These are phyloP conservation scores for human (Homo sapiens) DNA, from an alignment of 2,113 vertebrate genomes.

Conservation along the genomic window DNA sequence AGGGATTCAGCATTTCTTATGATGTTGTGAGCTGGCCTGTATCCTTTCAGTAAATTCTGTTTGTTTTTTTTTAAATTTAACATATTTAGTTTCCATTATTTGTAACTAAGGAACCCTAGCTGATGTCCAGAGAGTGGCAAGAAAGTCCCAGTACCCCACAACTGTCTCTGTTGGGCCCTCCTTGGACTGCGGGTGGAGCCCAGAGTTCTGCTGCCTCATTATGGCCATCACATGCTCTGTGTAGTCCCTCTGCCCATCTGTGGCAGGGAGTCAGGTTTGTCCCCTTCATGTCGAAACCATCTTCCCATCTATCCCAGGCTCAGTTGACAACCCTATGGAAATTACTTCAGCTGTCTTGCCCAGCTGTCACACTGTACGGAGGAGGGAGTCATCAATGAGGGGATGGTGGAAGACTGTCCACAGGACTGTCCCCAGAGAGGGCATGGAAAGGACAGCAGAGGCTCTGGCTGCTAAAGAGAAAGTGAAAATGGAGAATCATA, in stretches of 20 bases:
- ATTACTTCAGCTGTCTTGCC: slow-evolving; percentile 35
- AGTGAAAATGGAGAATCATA: slow-evolving; percentile 4
- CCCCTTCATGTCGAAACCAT: neutral
- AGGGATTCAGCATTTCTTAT: neutral
- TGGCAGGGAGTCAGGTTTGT: neutral
- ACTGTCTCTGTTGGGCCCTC: neutral
- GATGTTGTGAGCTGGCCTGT: neutral
- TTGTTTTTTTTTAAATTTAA: neutral
- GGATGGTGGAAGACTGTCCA: neutral
- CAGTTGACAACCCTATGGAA: neutral
- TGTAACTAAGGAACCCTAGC: neutral
- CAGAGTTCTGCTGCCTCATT: neutral
- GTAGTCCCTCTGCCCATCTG: neutral
- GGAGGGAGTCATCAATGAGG: neutral
- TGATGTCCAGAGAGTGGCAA: neutral
- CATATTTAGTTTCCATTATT: neutral
- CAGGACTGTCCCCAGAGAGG: neutral
- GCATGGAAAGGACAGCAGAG: neutral
- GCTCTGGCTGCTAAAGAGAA: neutral
- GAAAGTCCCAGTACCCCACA: neutral
- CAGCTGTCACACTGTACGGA: neutral
- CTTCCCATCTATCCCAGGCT: neutral
- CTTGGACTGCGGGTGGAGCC: neutral
- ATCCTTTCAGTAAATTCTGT: neutral
- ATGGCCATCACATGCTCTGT: neutral